phyloP scores from a whole-genome alignment of 2,113 vertebrate genomes.

The Naja naja region DNA sequence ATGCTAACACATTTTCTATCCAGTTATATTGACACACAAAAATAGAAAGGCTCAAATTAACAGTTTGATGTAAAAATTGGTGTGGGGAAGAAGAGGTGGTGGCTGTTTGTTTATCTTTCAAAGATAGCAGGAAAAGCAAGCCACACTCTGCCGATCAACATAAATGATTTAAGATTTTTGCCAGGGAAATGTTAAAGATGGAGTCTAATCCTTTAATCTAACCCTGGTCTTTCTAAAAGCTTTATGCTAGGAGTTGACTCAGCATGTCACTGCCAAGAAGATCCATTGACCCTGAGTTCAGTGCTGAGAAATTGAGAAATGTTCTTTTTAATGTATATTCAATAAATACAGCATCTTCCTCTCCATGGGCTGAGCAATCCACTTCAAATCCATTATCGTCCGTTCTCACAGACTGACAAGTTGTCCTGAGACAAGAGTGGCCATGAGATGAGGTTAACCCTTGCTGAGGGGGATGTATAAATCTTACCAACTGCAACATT shows the following conservation, averaged over 20 bases:
- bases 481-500: conserved; percentile 55
- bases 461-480: conserved; percentile 69
- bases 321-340: conserved; percentile 94
- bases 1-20: neutral
- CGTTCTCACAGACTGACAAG: conserved; percentile 85
- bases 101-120: conserved; percentile 11
- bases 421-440: conserved; percentile 84
- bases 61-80: neutral
- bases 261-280: conserved; percentile 84
- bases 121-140: conserved; percentile 58
- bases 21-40: neutral
- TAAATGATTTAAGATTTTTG: conserved; percentile 78
- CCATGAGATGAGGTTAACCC: conserved; percentile 88
- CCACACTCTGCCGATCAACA: conserved; percentile 61
- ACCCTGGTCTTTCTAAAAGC: conserved; percentile 75
- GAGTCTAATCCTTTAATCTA: conserved; percentile 84
- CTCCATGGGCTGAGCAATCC: conserved; percentile 84
- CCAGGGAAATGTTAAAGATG: conserved; percentile 74
- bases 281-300: conserved; percentile 91
- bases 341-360: conserved; percentile 92
- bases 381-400: conserved; percentile 89
- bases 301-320: conserved; percentile 89
- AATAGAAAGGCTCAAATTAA: conserved; percentile 34
- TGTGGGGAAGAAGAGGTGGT: neutral
- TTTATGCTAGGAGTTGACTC: conserved; percentile 84